Base-by-base conservation (phyloP, 2,888 invertebrate species). In the Caradrina kadenii region DNA sequence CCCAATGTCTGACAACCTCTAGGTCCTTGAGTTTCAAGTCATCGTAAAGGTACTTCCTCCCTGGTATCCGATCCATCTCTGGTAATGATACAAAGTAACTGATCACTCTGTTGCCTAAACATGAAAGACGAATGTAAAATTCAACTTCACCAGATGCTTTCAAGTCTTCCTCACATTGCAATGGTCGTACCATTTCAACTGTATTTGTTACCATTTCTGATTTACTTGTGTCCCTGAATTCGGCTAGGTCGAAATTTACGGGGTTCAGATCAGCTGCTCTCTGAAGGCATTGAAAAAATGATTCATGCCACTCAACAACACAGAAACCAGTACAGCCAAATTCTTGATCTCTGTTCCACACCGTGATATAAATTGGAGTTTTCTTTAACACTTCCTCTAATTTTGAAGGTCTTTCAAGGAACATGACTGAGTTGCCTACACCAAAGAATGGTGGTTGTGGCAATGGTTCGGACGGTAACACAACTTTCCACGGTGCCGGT, bases 401-500 rank as follows among this genome's bases (percentile, higher is more conserved):
- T 81, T 91, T 93, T 0, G 93, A 92, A 31, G 96, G 95, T 77
- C 95, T 89, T 1, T 94, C 94, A 63, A 95, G 68, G 73, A 96
- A 96, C 90, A 94, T 93, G 3, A 94, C 88, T 0, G 93, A 87
- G 70, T 95, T 96, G 0, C 96, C 96, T 0, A 96, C 96, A 1
- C 96, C 95, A 76, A 95, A 95, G 66, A 89, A 95, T 1, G 96
- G 96, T 21, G 95, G 94, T 79, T 94, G 94, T 5, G 96, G 96
- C 64, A 96, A 83, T 0, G 95, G 95, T 82, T 95, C 95, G 0
- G 95, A 95, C 3, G 95, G 95, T 7, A 96, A 79, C 35, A 88
- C 65, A 26, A 94, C 76, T 86, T 94, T 94, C 10, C 67, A 74
- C 0, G 91, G 90, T 6, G 58, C 78, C 1, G 31, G 54, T 76